Evolutionary conservation across 1,140 invertebrate species (phyloP).

Genomic region (Ladona fulva): DNA sequence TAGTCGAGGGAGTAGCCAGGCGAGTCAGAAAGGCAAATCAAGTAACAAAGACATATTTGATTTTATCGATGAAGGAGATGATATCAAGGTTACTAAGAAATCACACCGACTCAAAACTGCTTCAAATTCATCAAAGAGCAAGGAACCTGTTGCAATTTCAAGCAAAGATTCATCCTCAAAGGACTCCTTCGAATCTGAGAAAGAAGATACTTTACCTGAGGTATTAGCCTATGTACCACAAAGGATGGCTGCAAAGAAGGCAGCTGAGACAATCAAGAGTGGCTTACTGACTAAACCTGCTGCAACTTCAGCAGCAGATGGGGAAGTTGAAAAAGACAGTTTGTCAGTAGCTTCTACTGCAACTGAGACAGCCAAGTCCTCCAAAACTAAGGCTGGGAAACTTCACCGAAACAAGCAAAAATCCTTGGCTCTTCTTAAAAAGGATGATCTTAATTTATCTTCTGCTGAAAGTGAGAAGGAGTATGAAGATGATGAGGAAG

Average conservation of each 20-base stretch:
- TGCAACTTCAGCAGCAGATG: constrained; percentile 29
- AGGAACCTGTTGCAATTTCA: background rate
- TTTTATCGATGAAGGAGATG: background rate
- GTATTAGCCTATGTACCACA: constrained; percentile 70
- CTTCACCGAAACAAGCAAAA: background rate
- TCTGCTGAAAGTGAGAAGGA: constrained; percentile 31
- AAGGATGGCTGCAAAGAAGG: constrained; percentile 81
- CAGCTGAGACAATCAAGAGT: constrained; percentile 79
- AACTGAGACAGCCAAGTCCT: constrained; percentile 17
- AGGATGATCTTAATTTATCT: constrained; percentile 21
- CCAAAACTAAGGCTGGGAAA: constrained; percentile 24
- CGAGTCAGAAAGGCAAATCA: background rate
- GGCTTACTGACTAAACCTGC: constrained; percentile 52
- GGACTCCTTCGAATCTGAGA: constrained; percentile 12
- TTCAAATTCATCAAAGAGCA: background rate
- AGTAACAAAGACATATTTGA: constrained; percentile 7
- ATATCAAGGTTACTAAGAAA: background rate
- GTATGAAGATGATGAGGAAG: constrained; percentile 31
- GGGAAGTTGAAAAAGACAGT: constrained; percentile 35
- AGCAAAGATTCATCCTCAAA: background rate
- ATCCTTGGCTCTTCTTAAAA: background rate
- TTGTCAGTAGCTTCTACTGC: constrained; percentile 24
- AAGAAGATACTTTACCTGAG: constrained; percentile 12
- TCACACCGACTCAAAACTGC: background rate
- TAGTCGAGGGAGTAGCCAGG: background rate